These are phyloP conservation scores for Holacanthus passer DNA, from an alignment of 2,113 vertebrate genomes.

Conservation along the genomic window DNA sequence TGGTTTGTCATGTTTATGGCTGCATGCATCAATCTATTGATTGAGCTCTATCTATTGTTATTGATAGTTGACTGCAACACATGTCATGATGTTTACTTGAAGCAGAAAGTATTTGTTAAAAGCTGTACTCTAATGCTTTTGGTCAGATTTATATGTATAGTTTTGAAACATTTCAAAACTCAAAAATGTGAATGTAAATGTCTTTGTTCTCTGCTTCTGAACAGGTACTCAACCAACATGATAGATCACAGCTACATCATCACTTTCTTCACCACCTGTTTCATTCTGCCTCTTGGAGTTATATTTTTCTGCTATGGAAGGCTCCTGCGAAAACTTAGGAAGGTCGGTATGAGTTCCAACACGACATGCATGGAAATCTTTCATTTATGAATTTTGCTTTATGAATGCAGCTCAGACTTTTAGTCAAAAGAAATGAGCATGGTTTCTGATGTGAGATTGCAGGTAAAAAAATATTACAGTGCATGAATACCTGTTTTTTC, in stretches of 20 bases:
- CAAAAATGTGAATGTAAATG: not conserved
- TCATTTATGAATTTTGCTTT: not conserved
- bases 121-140: not conserved
- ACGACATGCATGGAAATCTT: not conserved
- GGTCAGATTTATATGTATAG: not conserved
- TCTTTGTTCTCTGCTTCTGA: constrained; percentile 2
- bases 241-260: constrained; percentile 88
- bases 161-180: not conserved
- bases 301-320: constrained; percentile 92
- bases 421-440: too few relatives aligned
- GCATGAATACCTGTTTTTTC: not conserved
- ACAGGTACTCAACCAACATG: constrained; percentile 89
- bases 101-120: not conserved
- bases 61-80: not conserved
- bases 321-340: constrained; percentile 87
- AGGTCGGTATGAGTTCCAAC: constrained; percentile 80
- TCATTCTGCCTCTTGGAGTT: constrained; percentile 88
- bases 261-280: constrained; percentile 89
- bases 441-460: too few relatives aligned
- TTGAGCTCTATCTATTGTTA: not conserved
- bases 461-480: not conserved
- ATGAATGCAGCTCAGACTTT: not conserved
- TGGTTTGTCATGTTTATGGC: not conserved
- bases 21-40: not conserved
- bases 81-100: not conserved